These are phyloP conservation scores for Rhagoletis zephyria DNA, from an alignment of 1,140 invertebrate species.

Conservation along the genomic window DNA sequence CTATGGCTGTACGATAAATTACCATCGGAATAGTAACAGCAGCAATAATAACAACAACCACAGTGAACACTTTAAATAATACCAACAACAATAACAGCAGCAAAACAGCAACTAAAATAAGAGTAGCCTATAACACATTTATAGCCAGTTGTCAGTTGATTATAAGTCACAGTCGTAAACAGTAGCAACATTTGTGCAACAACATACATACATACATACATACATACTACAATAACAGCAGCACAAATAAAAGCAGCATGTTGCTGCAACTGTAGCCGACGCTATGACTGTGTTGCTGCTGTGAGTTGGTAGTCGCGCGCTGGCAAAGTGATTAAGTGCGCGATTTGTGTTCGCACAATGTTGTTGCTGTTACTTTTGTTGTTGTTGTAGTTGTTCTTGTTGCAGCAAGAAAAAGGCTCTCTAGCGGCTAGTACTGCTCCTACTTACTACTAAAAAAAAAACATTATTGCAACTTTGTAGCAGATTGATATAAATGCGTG, in stretches of 20 bases:
- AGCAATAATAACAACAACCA: slow-evolving; percentile 2
- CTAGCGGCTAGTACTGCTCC: neutral
- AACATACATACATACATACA: neutral
- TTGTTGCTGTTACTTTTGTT: neutral
- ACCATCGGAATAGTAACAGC: slow-evolving; percentile 11
- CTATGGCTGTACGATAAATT: slow-evolving; percentile 41
- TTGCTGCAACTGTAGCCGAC: neutral
- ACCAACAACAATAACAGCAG: neutral
- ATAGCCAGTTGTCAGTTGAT: slow-evolving; percentile 40
- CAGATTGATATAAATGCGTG: neutral
- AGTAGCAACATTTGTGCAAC: neutral
- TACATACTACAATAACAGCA: neutral
- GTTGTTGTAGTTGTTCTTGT: slow-evolving; percentile 23
- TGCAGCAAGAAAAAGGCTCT: neutral
- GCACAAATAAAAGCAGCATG: neutral
- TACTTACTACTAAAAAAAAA: neutral
- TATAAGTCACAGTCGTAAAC: slow-evolving; percentile 14
- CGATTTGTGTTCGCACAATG: slow-evolving; percentile 27
- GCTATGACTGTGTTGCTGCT: neutral
- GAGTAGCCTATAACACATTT: slow-evolving; percentile 6
- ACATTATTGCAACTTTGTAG: slow-evolving; percentile 12
- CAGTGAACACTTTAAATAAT: neutral
- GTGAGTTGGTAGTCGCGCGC: neutral
- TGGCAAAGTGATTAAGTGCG: slow-evolving; percentile 42
- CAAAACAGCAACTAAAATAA: neutral